phyloP scores from a whole-genome alignment of 1,140 invertebrate genomes.

The Nasonia vitripennis region DNA sequence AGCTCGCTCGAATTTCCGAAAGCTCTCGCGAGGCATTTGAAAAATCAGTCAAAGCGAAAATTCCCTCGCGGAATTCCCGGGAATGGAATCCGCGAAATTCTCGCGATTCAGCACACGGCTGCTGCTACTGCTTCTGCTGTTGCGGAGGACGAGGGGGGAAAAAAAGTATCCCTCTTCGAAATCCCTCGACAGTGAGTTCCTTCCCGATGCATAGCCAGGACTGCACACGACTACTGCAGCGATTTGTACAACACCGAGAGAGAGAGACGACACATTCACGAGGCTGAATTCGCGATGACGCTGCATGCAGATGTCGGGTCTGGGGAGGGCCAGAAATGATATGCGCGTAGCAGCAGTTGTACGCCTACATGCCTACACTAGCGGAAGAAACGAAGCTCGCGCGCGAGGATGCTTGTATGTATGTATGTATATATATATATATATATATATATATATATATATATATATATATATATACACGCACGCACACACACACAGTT shows the following conservation, averaged over 20 bases:
- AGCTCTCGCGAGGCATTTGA: background rate
- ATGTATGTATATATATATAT: background rate
- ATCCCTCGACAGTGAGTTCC: background rate
- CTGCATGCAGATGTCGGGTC: slow-evolving; percentile 35
- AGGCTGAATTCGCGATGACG: slow-evolving; percentile 28
- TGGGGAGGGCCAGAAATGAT: slow-evolving; percentile 2
- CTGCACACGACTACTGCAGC: background rate
- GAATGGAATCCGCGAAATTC: slow-evolving; percentile 1
- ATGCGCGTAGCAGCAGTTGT: background rate
- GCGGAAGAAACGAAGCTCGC: slow-evolving; percentile 1
- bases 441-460: too few relatives aligned
- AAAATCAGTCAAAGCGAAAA: slow-evolving; percentile 6
- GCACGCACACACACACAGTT: too few relatives aligned
- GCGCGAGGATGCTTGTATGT: background rate
- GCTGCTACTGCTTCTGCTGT: too few relatives aligned
- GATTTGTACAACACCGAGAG: slow-evolving; percentile 22
- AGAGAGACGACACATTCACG: background rate
- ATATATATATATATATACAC: too few relatives aligned
- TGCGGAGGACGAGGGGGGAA: background rate
- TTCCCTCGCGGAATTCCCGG: background rate
- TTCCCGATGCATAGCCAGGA: background rate
- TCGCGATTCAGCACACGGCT: background rate
- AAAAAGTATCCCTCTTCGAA: background rate
- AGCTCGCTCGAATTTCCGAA: background rate
- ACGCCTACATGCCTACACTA: background rate